Evolutionary conservation across 2,797 vertebrate species (phyloP).

Genomic region (Nyctalus aviator): DNA sequence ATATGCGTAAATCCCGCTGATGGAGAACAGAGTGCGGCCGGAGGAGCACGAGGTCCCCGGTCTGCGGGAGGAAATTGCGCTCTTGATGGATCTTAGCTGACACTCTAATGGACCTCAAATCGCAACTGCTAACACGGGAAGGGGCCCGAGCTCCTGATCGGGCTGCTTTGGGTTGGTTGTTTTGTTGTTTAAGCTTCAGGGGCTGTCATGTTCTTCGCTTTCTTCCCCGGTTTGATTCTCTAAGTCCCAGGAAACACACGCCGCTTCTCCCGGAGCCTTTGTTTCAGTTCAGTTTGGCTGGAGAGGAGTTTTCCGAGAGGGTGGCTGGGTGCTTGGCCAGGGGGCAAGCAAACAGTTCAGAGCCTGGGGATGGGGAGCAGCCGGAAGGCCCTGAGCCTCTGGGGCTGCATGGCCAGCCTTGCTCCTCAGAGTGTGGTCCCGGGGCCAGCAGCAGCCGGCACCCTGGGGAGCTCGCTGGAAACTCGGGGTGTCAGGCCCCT

Average conservation of each 20-base stretch:
- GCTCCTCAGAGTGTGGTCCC: not conserved
- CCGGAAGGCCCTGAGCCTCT: not conserved
- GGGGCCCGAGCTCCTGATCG: not conserved
- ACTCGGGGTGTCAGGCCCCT: not conserved
- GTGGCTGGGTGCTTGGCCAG: not conserved
- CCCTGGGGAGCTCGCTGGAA: not conserved
- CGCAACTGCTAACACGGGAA: not conserved
- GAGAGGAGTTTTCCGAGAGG: not conserved
- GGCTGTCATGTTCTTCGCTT: not conserved
- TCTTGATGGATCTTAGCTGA: constrained; percentile 72
- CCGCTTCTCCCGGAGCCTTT: constrained; percentile 8
- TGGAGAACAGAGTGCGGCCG: constrained; percentile 71
- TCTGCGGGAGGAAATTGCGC: constrained; percentile 65
- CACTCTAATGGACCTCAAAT: constrained; percentile 55
- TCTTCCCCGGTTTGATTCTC: not conserved
- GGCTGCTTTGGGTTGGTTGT: not conserved
- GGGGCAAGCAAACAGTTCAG: not conserved
- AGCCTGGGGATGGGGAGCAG: not conserved
- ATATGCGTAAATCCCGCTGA: constrained; percentile 81
- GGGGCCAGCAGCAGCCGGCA: not conserved
- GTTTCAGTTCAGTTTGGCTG: not conserved
- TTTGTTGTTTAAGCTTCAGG: not conserved
- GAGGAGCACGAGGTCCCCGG: not conserved
- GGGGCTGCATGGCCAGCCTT: not conserved
- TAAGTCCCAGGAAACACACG: not conserved